Evolutionary conservation across 2,113 vertebrate genomes (phyloP), one percentile per base, ranked within the genome.

Genomic region (Leptocoma aspasia): DNA sequence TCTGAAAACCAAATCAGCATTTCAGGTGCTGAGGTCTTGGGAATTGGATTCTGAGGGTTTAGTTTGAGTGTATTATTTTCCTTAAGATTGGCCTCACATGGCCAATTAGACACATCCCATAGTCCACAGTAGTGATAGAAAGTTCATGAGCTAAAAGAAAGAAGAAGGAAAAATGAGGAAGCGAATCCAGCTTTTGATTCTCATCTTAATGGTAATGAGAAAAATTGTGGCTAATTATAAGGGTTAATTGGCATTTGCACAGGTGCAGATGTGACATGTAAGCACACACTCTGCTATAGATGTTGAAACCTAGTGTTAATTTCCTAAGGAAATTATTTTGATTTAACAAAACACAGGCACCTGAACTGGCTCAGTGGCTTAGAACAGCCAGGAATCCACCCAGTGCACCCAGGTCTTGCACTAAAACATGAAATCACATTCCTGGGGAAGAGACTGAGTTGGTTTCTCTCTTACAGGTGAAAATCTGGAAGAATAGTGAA

Each of bases 211-310:
- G 68, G 30, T 86, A 90, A 95, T 89, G 86, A 96, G 64, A 81
- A 89, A 92, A 94, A 94, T 90, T 90, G 80, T 80, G 68, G 70
- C 80, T 93, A 90, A 96, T 95, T 95, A 94, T 61, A 82, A 52
- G 80, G 91, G 92, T 90, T 97, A 94, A 95, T 86, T 96, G 86
- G 68, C 69, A 16, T 90, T 93, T 92, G 59, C 85, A 94, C 82
- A 94, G 94, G 94, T 94, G 92, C 76, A 93, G 83, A 84, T 83
- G 83, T 93, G 90, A 90, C 82, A 84, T 52, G 76, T 70, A 56
- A 88, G 76, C 64, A 93, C 64, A 86, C 42, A 64, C 76, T 85
- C 61, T 88, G 85, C 76, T 93, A 92, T 88, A 95, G 95, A 92
- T 95, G 94, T 95, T 93, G 89, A 85, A 96, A 90, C 11, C 53